phyloP scores from a whole-genome alignment of 2,797 vertebrate species.

The Threskiornis aethiopicus region DNA sequence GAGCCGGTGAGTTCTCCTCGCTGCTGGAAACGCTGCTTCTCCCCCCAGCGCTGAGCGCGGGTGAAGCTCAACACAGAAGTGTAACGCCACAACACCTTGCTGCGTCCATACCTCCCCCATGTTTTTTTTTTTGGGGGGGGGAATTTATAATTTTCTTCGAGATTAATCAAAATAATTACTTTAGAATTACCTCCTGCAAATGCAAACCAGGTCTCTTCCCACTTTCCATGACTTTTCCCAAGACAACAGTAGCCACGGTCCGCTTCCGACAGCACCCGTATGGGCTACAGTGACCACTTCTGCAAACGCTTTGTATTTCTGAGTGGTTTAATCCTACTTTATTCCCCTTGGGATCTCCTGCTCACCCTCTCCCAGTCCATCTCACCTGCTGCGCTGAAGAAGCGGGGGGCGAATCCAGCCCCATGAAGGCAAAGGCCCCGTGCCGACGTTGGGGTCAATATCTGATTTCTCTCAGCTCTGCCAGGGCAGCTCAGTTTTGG shows the following conservation, averaged over 20 bases:
- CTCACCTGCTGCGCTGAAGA: neutral
- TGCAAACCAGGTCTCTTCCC: neutral
- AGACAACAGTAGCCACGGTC: neutral
- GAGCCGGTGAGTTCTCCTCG: rapidly evolving
- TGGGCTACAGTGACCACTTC: rapidly evolving
- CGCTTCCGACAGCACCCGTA: neutral
- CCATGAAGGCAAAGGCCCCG: neutral
- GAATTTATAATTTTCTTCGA: neutral
- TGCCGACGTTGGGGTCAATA: neutral
- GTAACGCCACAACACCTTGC: neutral
- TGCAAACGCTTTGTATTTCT: neutral
- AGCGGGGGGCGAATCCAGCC: neutral
- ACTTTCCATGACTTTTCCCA: neutral
- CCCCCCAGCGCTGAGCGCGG: too few relatives aligned
- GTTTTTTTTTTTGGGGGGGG: rapidly evolving
- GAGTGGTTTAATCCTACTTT: neutral
- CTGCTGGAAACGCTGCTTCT: neutral
- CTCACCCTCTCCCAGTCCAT: neutral
- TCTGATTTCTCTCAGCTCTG: neutral
- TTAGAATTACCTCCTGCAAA: too few relatives aligned
- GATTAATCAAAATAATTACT: neutral
- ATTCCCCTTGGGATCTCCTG: neutral
- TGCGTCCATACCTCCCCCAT: neutral
- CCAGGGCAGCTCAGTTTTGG: neutral
- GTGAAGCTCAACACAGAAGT: neutral